Evolutionary conservation across 2,888 invertebrate species (phyloP).

Genomic region (Cephus pygmeus): DNA sequence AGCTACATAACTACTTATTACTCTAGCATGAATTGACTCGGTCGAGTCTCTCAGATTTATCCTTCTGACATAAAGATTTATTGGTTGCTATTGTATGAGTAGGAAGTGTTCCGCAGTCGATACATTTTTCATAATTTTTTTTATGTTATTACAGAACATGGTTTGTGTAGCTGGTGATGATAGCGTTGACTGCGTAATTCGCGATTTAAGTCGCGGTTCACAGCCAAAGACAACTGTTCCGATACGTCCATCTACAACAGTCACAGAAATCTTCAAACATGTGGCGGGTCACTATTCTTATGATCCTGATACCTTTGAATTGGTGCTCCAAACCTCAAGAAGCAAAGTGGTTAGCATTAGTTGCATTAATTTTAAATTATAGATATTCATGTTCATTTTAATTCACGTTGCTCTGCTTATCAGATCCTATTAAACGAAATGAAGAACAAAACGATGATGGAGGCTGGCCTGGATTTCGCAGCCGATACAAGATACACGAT

Average conservation of each 20-base stretch:
- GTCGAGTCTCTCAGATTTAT: not conserved
- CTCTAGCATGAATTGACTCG: not conserved
- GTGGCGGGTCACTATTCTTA: constrained; percentile 67
- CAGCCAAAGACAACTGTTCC: constrained; percentile 47
- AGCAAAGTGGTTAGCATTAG: constrained; percentile 18
- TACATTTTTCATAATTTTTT: not conserved
- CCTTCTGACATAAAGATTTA: not conserved
- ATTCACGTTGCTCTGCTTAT: constrained; percentile 20
- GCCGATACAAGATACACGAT: constrained; percentile 56
- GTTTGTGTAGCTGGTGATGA: constrained; percentile 65
- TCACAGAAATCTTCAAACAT: constrained; percentile 66
- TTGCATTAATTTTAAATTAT: not conserved
- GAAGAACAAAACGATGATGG: constrained; percentile 65
- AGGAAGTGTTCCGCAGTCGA: not conserved
- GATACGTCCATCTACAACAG: constrained; percentile 64
- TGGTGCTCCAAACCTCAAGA: constrained; percentile 51
- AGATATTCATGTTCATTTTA: not conserved
- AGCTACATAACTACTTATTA: not conserved
- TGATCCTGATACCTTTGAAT: constrained; percentile 65
- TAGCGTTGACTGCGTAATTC: constrained; percentile 64
- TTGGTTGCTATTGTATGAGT: not conserved
- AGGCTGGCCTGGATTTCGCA: constrained; percentile 64
- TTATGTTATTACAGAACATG: constrained; percentile 63
- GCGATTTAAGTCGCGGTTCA: constrained; percentile 26
- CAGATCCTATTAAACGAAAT: constrained; percentile 65